A percentile compares a stretch with the other conserved stretches of the same genome.
These are phyloP conservation scores for Melanargia galathea DNA, from an alignment of 2,888 invertebrate genomes.

Conservation along the genomic window DNA sequence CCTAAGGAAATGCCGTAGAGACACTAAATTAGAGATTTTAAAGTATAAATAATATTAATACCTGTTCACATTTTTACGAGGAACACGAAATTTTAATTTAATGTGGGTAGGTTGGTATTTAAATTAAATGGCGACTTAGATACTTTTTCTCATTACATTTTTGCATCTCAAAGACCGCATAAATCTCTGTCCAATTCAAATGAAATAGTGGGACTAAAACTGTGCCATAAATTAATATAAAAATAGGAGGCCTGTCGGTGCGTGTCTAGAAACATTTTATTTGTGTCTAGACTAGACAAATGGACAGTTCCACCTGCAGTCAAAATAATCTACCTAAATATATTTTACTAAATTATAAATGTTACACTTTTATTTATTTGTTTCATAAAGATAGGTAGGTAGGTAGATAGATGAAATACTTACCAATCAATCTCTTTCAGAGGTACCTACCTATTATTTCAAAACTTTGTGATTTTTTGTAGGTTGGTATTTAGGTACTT, in stretches of 20 bases:
- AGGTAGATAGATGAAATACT: too few species aligned
- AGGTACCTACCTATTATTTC: too few species aligned
- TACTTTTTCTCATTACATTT: conserved; percentile 5
- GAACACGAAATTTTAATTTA: neutral
- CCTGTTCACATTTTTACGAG: neutral
- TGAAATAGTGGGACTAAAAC: conserved; percentile 38
- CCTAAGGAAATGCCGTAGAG: too few species aligned
- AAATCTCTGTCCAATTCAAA: conserved; percentile 33
- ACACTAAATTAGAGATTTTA: too few species aligned
- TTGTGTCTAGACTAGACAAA: conserved; percentile 16
- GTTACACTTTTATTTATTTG: neutral
- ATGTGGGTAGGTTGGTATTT: neutral
- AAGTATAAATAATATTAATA: neutral
- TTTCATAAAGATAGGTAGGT: too few species aligned
- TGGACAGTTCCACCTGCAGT: neutral
- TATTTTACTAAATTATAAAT: neutral
- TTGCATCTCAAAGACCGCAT: neutral
- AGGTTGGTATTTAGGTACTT: too few species aligned
- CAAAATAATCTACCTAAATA: neutral
- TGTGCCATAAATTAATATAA: conserved; percentile 25
- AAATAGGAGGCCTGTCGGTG: conserved; percentile 11
- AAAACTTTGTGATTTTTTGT: too few species aligned
- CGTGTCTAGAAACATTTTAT: conserved; percentile 14
- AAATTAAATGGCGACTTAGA: conserved; percentile 6
- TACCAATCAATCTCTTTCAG: too few species aligned